Evolutionary conservation across 2,797 vertebrate species (phyloP).

Genomic region (Pteropus rufus): DNA sequence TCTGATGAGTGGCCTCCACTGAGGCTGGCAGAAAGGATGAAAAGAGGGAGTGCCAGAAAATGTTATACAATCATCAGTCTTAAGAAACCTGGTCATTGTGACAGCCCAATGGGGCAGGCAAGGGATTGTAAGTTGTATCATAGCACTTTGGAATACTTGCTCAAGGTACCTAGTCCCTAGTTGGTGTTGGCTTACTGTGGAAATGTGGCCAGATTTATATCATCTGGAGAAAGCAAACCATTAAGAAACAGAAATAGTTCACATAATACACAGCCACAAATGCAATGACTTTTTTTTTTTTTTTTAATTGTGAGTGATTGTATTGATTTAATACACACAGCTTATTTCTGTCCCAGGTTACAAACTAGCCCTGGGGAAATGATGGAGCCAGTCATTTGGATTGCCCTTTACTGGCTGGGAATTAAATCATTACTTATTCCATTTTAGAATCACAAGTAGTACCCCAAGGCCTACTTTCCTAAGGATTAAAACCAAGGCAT

Average conservation of each 20-base stretch:
- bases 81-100: not conserved
- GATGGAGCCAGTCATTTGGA: slow-evolving; percentile 72
- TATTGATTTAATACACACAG: slow-evolving; percentile 78
- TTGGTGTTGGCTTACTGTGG: not conserved
- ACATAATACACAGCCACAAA: slow-evolving; percentile 46
- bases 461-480: slow-evolving; percentile 76
- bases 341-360: slow-evolving; percentile 78
- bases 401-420: slow-evolving; percentile 77
- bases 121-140: not conserved
- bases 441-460: slow-evolving; percentile 76
- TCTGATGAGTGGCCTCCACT: not conserved
- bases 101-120: not conserved
- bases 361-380: slow-evolving; percentile 78
- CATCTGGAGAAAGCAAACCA: slow-evolving; percentile 48
- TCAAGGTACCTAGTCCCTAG: not conserved
- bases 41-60: not conserved
- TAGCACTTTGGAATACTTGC: not conserved
- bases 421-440: slow-evolving; percentile 79
- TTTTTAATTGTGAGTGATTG: slow-evolving; percentile 66
- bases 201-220: not conserved
- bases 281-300: slow-evolving; percentile 35
- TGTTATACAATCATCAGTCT: not conserved
- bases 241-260: slow-evolving; percentile 53
- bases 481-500: slow-evolving; percentile 72
- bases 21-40: not conserved